Conservation (phyloP, 1,140 invertebrate genomes). For the Leptoteleia sp. region DNA sequence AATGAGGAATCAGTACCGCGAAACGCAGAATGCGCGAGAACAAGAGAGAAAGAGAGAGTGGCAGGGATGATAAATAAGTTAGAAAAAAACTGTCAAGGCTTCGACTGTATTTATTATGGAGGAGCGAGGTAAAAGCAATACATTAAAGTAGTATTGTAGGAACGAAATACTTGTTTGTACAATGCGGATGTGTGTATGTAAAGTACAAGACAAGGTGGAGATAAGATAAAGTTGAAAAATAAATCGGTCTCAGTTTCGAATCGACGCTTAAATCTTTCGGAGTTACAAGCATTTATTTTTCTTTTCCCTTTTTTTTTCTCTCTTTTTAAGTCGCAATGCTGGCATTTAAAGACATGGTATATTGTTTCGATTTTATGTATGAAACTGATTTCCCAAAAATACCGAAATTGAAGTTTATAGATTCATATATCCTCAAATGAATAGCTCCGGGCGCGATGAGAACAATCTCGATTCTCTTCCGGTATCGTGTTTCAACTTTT, state of each 20-base stretch:
- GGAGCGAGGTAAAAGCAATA: conserved; percentile 51
- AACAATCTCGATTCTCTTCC: conserved; percentile 21
- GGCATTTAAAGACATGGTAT: conserved; percentile 6
- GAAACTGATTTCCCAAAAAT: conserved; percentile 41
- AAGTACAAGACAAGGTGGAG: conserved; percentile 49
- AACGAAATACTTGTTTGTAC: conserved; percentile 55
- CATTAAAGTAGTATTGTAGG: conserved; percentile 46
- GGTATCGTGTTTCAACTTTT: conserved; percentile 13
- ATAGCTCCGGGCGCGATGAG: conserved; percentile 27
- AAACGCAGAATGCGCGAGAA: conserved; percentile 10
- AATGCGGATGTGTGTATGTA: conserved; percentile 50
- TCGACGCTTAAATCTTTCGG: conserved; percentile 32
- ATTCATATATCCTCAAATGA: conserved; percentile 39
- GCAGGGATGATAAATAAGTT: conserved; percentile 43
- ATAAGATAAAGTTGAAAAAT: conserved; percentile 59
- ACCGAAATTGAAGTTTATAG: conserved; percentile 30
- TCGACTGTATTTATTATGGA: conserved; percentile 55
- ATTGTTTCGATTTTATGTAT: conserved; percentile 43
- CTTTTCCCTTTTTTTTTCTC: too few relatives aligned
- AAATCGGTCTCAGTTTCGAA: conserved; percentile 40
- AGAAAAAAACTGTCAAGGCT: conserved; percentile 58
- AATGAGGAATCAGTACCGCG: conserved; percentile 40
- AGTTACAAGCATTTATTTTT: conserved; percentile 12
- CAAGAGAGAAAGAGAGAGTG: background rate
- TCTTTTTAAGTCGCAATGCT: conserved; percentile 19